Conservation (phyloP, 2,888 invertebrate genomes). For the Heliconius cydno region DNA sequence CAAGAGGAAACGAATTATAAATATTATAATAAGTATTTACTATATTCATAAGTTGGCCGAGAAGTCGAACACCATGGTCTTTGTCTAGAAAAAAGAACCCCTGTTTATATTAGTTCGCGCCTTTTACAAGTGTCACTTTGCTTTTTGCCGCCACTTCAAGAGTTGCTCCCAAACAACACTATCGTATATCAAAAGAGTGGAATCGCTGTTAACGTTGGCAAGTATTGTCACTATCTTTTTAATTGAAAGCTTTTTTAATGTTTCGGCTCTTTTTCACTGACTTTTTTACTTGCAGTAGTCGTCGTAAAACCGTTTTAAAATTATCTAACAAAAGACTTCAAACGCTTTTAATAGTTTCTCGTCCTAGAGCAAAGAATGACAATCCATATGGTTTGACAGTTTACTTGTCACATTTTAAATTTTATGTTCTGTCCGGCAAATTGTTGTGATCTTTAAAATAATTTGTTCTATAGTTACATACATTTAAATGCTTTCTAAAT, state of each 20-base stretch:
- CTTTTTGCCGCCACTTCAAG: slow-evolving; percentile 75
- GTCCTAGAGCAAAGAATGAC: slow-evolving; percentile 58
- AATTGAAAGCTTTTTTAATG: slow-evolving; percentile 74
- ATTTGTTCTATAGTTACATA: slow-evolving; percentile 18
- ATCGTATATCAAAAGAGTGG: slow-evolving; percentile 80
- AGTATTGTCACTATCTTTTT: slow-evolving; percentile 79
- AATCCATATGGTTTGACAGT: slow-evolving; percentile 74
- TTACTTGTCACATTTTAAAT: slow-evolving; percentile 71
- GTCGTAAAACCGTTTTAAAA: slow-evolving; percentile 71
- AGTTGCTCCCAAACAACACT: slow-evolving; percentile 71
- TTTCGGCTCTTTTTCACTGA: slow-evolving; percentile 66
- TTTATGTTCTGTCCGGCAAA: slow-evolving; percentile 65
- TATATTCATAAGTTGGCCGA: slow-evolving; percentile 49
- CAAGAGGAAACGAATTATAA: slow-evolving; percentile 42
- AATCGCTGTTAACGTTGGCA: slow-evolving; percentile 72
- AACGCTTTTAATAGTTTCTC: slow-evolving; percentile 67
- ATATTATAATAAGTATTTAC: slow-evolving; percentile 46
- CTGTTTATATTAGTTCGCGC: slow-evolving; percentile 80
- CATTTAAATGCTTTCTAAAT: neutral
- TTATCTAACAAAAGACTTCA: slow-evolving; percentile 77
- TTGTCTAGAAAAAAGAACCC: slow-evolving; percentile 68
- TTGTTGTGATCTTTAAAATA: slow-evolving; percentile 47
- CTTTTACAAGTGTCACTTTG: slow-evolving; percentile 83
- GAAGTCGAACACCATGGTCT: slow-evolving; percentile 53
- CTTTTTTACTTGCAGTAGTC: slow-evolving; percentile 68